Evolutionary conservation across 2,888 invertebrate species (phyloP), one percentile per base, ranked within the genome.

Genomic region (Limnephilus lunatus): DNA sequence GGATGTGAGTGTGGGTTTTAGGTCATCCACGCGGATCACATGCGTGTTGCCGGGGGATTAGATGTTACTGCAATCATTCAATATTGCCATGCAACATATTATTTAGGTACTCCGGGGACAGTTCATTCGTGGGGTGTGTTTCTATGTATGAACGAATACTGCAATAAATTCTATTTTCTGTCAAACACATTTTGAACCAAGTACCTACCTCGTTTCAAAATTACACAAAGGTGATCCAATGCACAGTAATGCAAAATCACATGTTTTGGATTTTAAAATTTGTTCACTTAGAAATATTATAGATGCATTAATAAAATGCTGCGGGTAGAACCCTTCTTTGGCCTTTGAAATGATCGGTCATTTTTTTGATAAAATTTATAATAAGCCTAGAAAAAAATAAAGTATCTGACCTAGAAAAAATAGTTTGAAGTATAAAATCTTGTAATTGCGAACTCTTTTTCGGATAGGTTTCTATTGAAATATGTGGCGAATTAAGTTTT

Each of bases 1-100:
- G 80, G 32, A 31, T 12, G 32, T 81, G 4, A 25, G 80, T 30
- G 48, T 85, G 48, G 44, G 92, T 92, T 90, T 92, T 90, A 92
- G 92, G 90, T 92, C 90, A 90, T 92, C 89, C 90, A 44, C 90
- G 90, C 81, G 92, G 86, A 90, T 90, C 85, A 44, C 68, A 92
- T 92, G 85, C 86, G 90, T 81, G 90, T 35, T 85, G 53, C 14
- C 68, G 35, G 80, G 39, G 80, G 88, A 89, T 89, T 80, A 89
- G 68, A 80, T 14, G 44, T 9, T 19, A 12, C 81, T 44, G 80
- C 88, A 89, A 89, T 89, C 81, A 89, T 89, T 80, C 88, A 89
- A 89, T 89, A 89, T 81, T 32, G 80, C 39, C 88, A 89, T 89
- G 81, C 81, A 89, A 89, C 81, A 31, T 80, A 81, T 88, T 86